Conservation (phyloP, 2,113 vertebrate genomes). For the Saccopteryx leptura region DNA sequence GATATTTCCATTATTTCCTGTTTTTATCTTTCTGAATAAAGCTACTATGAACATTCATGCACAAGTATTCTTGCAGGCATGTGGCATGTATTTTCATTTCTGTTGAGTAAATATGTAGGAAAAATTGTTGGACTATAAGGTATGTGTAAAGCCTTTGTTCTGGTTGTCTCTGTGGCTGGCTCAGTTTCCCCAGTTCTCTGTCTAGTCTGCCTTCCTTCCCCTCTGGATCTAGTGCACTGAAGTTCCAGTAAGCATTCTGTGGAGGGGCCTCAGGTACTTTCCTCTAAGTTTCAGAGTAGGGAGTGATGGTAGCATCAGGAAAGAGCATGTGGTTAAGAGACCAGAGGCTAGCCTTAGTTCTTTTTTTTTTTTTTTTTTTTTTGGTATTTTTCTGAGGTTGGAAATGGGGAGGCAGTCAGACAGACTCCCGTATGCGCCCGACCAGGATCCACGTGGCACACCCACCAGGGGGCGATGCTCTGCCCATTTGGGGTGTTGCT, state of each 20-base stretch:
- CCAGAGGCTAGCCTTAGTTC: constrained; percentile 17
- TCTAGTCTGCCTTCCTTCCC: neutral
- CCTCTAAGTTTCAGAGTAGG: neutral
- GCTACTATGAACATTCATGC: neutral
- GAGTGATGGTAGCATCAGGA: neutral
- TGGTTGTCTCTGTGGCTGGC: neutral
- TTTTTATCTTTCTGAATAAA: constrained; percentile 53
- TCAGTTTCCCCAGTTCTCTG: neutral
- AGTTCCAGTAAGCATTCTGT: neutral
- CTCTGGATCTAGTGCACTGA: neutral
- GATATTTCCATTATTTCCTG: neutral
- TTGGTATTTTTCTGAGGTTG: too few species aligned
- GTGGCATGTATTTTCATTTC: constrained; percentile 27
- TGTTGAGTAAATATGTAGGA: constrained; percentile 9
- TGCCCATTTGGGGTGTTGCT: too few species aligned
- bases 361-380: neutral
- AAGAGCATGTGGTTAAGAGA: constrained; percentile 32
- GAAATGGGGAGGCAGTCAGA: too few species aligned
- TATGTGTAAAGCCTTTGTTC: constrained; percentile 34
- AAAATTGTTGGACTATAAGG: neutral
- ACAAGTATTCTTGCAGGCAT: constrained; percentile 13
- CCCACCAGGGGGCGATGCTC: too few species aligned
- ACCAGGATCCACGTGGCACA: too few species aligned
- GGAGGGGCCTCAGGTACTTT: neutral
- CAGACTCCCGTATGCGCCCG: too few species aligned